Evolutionary conservation across 2,797 vertebrate species (phyloP).

Genomic region (Psittacula echo): DNA sequence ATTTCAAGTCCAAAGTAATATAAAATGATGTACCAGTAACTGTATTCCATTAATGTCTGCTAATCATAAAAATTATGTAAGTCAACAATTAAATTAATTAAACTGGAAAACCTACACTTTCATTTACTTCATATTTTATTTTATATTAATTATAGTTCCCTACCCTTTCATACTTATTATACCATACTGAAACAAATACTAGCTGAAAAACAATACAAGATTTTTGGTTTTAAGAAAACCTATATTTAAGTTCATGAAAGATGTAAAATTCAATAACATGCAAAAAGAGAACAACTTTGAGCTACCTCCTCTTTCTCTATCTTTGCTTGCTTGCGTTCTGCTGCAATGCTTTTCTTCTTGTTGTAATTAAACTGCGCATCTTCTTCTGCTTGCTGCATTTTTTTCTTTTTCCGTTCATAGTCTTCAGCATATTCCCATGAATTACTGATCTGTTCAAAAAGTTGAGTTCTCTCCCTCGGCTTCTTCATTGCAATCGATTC

Average conservation of each 20-base stretch:
- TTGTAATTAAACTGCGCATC: slow-evolving; percentile 91
- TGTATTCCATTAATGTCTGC: not conserved
- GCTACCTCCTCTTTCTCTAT: slow-evolving; percentile 89
- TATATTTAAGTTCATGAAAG: not conserved
- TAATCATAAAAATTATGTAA: not conserved
- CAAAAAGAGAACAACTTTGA: not conserved
- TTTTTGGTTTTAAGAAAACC: not conserved
- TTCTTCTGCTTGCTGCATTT: slow-evolving; percentile 86
- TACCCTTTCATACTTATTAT: not conserved
- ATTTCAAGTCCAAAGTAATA: not conserved
- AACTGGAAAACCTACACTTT: not conserved
- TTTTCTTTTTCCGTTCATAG: slow-evolving; percentile 85
- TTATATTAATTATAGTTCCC: not conserved
- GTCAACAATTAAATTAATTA: not conserved
- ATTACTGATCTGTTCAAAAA: slow-evolving; percentile 91
- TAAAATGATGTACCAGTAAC: not conserved
- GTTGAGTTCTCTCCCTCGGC: slow-evolving; percentile 88
- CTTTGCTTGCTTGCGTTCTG: slow-evolving; percentile 87
- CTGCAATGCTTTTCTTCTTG: slow-evolving; percentile 86
- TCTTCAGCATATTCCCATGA: slow-evolving; percentile 85
- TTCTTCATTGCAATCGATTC: slow-evolving; percentile 94
- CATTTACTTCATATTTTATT: not conserved
- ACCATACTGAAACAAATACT: not conserved
- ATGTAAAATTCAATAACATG: not conserved
- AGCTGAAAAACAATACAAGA: not conserved